Evolutionary conservation across 2,113 vertebrate species (phyloP).

Genomic region (Phyllostomus hastatus): DNA sequence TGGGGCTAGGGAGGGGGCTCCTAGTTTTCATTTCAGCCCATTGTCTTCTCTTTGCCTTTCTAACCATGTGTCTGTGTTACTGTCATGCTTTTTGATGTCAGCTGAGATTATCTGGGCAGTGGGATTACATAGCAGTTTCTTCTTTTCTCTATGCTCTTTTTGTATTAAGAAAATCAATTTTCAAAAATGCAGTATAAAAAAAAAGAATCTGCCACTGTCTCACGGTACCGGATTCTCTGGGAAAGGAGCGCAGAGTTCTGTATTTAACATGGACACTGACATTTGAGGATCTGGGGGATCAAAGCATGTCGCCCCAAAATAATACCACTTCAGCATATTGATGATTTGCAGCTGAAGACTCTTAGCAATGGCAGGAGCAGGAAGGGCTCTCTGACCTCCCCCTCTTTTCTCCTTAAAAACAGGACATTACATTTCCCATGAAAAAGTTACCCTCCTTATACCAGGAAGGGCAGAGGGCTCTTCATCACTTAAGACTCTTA

Average conservation of each 20-base stretch:
- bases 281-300: neutral
- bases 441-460: neutral
- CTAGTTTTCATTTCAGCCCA: neutral
- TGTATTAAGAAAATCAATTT: neutral
- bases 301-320: no score
- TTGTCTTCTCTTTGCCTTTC: neutral
- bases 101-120: neutral
- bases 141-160: neutral
- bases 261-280: neutral
- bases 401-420: neutral
- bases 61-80: accelerated
- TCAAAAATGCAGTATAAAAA: neutral
- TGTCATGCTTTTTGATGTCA: neutral
- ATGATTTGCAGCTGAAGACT: neutral
- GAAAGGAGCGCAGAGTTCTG: neutral
- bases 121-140: neutral
- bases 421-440: accelerated
- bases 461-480: neutral
- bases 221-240: neutral
- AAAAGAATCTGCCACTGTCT: neutral
- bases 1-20: neutral
- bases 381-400: neutral
- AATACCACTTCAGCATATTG: no score
- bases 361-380: neutral
- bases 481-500: neutral